Evolutionary conservation across 2,888 invertebrate genomes (phyloP), one percentile per base, ranked within the genome.

Genomic region (Hedychridium roseum): DNA sequence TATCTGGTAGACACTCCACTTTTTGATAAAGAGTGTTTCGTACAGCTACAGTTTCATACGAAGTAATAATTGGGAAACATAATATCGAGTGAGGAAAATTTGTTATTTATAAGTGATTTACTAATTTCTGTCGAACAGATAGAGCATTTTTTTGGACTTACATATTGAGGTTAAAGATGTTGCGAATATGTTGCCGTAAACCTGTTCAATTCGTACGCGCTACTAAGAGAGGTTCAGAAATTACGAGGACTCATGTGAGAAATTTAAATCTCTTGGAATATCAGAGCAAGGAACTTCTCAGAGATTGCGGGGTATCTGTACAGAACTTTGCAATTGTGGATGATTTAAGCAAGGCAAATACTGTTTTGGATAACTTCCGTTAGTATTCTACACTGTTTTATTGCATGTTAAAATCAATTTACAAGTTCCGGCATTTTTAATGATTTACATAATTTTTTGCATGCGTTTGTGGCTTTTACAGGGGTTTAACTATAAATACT

Each of bases 211-310:
- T 57, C 0, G 32, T 52, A 11, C 50, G 59, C 20, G 28, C 57
- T 41, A 53, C 74, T 1, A 67, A 58, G 11, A 72, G 64, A 50
- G 51, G 55, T 14, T 53, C 63, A 1, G 64, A 65, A 38, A 47
- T 63, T 4, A 53, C 57, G 28, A 18, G 55, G 3, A 57, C 69
- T 6, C 68, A 67, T 7, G 49, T 56, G 2, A 72, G 97, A 61
- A 83, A 86, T 72, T 83, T 99, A 43, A 98, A 98, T 82, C 83
- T 99, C 26, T 86, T 98, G 74, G 99, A 99, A 80, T 98, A 92
- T 78, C 98, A 99, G 79, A 97, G 97, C 76, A 99, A 99, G 81
- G 88, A 92, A 73, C 82, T 99, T 23, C 82, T 98, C 55, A 85
- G 88, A 63, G 90, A 94, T 73, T 86, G 90, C 80, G 91, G 93